A percentile compares a stretch with the other conserved stretches of the same genome.
Evolutionary conservation across 2,113 vertebrate species (phyloP).

Genomic region (Equus przewalskii): DNA sequence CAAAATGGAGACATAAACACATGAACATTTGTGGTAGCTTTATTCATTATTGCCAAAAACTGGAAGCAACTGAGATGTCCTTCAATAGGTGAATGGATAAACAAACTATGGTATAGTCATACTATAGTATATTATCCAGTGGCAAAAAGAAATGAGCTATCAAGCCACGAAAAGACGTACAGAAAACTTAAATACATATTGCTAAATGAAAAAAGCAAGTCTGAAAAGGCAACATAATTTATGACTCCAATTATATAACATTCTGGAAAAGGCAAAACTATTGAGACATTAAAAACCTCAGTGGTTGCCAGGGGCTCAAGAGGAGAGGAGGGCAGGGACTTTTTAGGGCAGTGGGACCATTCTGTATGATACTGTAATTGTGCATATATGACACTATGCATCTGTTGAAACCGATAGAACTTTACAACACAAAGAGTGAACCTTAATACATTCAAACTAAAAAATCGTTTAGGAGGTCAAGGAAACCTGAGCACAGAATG

Average conservation of each 20-base stretch:
- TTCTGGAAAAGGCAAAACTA: not conserved
- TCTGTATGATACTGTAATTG: not conserved
- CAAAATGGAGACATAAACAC: not conserved
- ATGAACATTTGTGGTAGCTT: not conserved
- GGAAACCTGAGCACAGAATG: not conserved
- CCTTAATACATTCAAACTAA: not conserved
- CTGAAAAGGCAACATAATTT: not conserved
- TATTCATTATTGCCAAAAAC: not conserved
- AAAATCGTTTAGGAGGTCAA: not conserved
- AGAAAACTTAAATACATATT: not conserved
- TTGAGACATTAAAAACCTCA: not conserved
- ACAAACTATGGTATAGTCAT: not conserved
- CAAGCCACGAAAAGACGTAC: not conserved
- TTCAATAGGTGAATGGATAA: not conserved
- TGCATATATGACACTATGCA: not conserved
- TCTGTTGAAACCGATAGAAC: not conserved
- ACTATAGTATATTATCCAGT: not conserved
- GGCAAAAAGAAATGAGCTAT: not conserved
- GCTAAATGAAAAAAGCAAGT: not conserved
- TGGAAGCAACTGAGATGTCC: not conserved
- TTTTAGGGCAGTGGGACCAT: not conserved
- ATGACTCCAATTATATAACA: not conserved
- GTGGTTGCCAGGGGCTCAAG: not conserved
- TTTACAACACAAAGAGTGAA: not conserved
- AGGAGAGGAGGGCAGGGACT: not conserved